Evolutionary conservation across 2,113 vertebrate genomes (phyloP).

Genomic region (Numenius arquata): DNA sequence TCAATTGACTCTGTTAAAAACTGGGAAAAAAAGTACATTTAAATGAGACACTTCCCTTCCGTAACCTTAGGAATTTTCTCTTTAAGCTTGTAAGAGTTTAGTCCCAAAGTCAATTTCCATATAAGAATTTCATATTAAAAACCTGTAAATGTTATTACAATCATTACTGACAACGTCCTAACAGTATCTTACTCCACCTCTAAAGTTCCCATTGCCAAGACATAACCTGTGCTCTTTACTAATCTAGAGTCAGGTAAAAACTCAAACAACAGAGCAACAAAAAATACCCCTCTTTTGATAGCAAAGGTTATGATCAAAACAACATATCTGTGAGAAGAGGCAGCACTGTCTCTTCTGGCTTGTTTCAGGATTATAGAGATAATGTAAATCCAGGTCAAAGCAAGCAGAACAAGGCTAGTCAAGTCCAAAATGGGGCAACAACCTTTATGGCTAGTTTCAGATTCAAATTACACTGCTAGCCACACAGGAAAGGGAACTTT

Average conservation of each 20-base stretch:
- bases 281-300: not conserved
- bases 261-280: not conserved
- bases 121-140: not conserved
- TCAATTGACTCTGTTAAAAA: slow-evolving; percentile 42
- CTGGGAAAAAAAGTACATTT: not conserved
- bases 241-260: not conserved
- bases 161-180: not conserved
- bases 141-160: not conserved
- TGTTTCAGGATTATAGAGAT: not conserved
- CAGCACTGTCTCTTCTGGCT: not conserved
- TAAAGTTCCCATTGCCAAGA: not conserved
- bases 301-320: not conserved
- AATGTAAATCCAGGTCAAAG: not conserved
- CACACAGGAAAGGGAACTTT: not conserved
- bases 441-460: not conserved
- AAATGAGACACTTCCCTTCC: not conserved
- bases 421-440: not conserved
- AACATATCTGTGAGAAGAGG: not conserved
- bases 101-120: not conserved
- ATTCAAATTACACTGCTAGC: not conserved
- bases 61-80: not conserved
- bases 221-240: not conserved
- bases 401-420: not conserved
- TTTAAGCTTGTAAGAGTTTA: not conserved
- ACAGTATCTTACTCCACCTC: not conserved